Evolutionary conservation across 2,797 vertebrate genomes (phyloP).

Genomic region (Phylloscopus collybita): DNA sequence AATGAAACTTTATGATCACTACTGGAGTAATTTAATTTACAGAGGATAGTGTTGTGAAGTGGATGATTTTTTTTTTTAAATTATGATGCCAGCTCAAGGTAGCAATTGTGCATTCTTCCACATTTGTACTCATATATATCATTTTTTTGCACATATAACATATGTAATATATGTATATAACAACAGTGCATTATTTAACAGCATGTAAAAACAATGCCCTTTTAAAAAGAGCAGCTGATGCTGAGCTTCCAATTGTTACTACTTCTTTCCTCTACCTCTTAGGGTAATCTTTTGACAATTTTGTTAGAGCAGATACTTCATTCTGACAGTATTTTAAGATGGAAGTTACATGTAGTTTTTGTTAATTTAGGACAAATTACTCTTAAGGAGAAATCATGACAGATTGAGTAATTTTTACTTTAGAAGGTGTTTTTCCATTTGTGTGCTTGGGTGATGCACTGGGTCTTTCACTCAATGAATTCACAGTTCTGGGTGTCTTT

Average conservation of each 20-base stretch:
- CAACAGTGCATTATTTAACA: background rate
- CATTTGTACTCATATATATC: background rate
- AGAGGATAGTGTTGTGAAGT: background rate
- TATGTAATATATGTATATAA: background rate
- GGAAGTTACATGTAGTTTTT: background rate
- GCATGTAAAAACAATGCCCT: background rate
- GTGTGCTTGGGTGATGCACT: background rate
- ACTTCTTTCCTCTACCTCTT: background rate
- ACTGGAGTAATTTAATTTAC: background rate
- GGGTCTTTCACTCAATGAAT: background rate
- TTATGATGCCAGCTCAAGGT: background rate
- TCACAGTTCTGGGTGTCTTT: background rate
- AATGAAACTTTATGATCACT: background rate
- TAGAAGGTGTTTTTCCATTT: background rate
- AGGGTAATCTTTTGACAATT: background rate
- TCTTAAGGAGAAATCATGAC: background rate
- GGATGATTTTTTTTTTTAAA: background rate
- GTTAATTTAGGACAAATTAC: background rate
- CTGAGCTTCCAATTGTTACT: background rate
- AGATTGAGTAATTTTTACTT: background rate
- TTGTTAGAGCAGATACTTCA: background rate
- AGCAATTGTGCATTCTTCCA: background rate
- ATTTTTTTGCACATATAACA: background rate
- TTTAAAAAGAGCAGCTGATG: background rate
- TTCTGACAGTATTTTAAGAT: background rate